Conservation (phyloP, 1,140 invertebrate species). For the Lepidostoma basale region DNA sequence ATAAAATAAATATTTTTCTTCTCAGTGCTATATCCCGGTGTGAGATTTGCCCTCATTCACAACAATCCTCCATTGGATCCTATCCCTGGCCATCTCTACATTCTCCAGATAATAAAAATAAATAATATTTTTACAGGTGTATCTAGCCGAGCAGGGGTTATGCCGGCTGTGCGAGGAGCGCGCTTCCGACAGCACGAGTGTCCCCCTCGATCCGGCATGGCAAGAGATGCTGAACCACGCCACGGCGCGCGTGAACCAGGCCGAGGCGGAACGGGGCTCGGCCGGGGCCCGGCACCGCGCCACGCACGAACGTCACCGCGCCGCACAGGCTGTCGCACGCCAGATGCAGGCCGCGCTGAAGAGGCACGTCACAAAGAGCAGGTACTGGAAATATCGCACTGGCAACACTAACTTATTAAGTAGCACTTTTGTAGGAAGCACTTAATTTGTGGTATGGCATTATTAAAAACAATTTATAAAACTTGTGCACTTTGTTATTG, state of each 20-base stretch:
- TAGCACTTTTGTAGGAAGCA: background rate
- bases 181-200: slow-evolving; percentile 51
- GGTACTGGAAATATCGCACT: slow-evolving; percentile 48
- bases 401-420: background rate
- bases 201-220: slow-evolving; percentile 87
- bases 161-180: slow-evolving; percentile 64
- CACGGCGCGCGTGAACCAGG: slow-evolving; percentile 66
- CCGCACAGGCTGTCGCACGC: slow-evolving; percentile 67
- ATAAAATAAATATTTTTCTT: background rate
- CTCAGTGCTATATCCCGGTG: too few species aligned
- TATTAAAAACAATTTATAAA: too few species aligned
- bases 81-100: too few species aligned
- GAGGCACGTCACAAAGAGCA: slow-evolving; percentile 74
- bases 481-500: too few species aligned
- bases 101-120: too few species aligned
- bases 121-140: slow-evolving; percentile 59
- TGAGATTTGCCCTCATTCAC: too few species aligned
- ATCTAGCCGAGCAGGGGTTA: slow-evolving; percentile 77
- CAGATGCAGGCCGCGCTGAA: slow-evolving; percentile 71
- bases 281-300: slow-evolving; percentile 74
- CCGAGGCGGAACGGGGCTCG: slow-evolving; percentile 72
- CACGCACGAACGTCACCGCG: slow-evolving; percentile 68
- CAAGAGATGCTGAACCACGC: slow-evolving; percentile 98
- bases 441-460: too few species aligned
- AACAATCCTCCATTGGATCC: too few species aligned